Base-by-base conservation (phyloP, 2,113 vertebrate genomes). In the Pipa parva region DNA sequence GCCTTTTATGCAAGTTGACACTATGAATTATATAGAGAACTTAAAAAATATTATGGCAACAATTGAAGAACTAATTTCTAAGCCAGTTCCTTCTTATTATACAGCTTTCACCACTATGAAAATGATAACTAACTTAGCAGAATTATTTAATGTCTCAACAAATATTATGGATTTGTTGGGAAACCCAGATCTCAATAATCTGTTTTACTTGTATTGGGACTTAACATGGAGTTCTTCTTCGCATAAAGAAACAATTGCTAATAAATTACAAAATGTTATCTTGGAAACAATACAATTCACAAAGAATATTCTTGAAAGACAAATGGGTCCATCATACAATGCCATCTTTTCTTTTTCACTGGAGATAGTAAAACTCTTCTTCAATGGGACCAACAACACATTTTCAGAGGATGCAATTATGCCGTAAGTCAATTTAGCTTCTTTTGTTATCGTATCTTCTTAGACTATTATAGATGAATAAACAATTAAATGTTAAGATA, bases 121-220 rank as follows among this genome's bases (percentile, higher is more conserved):
- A 11, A 42, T 54, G 36, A 29, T 55, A 20, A 48, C 58, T 31
- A 28, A 12, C 3, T 22, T 70, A 10, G 61, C 20, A 20, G 33
- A 70, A 9, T n/a, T 70, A 12, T 54, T 70, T 18, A 28, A 51
- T 42, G 18, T 6, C 4, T 5, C 8, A 36, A 22, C 18, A 26
- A 54, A 15, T 17, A 28, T 33, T 24, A 52, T 26, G 20, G n/a
- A 39, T 4, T 68, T 45, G 65, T 6, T 37, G 21, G 29, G 37
- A 28, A 59, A 59, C 45, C 15, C 29, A 9, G 50, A 7, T 51
- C 28, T 70, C n/a, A 24, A 54, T 17, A 52, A 70, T 28, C 12
- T 70, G n/a, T 5, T 46, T 31, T 70, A 28, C 29, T 42, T 54
- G 4, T 45, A 61, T 21, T 13, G 52, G 57, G 66, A 70, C 52